Percentiles rank a stretch among this genome's conserved stretches.
Evolutionary conservation across 1,140 invertebrate genomes (phyloP).

Genomic region (Tribolium castaneum): DNA sequence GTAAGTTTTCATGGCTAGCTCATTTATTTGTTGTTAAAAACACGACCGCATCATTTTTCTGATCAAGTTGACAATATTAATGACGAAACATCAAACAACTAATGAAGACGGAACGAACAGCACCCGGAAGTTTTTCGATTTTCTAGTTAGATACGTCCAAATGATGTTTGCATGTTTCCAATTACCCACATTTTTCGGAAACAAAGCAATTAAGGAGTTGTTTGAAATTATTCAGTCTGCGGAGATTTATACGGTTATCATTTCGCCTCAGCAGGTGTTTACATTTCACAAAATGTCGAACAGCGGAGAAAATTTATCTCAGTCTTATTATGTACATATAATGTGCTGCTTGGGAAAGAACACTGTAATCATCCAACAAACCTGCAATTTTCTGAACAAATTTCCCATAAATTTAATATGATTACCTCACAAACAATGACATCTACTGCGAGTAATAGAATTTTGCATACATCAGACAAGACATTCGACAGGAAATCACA

Average conservation of each 20-base stretch:
- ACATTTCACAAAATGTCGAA: not conserved
- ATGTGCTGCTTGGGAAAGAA: not conserved
- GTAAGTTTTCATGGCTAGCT: conserved; percentile 25
- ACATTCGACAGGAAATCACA: conserved; percentile 14
- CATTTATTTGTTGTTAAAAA: conserved; percentile 33
- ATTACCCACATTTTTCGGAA: conserved; percentile 21
- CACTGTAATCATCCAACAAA: conserved; percentile 6
- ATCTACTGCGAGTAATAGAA: not conserved
- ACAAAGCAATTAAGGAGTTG: conserved; percentile 21
- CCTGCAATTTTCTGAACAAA: conserved; percentile 22
- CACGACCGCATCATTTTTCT: conserved; percentile 25
- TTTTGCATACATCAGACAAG: not conserved
- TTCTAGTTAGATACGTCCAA: conserved; percentile 7
- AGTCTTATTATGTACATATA: not conserved
- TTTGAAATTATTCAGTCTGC: conserved; percentile 1
- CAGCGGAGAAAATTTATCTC: not conserved
- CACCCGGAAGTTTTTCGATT: conserved; percentile 9
- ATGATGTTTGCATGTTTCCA: conserved; percentile 25
- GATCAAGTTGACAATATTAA: conserved; percentile 33
- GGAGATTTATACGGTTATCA: not conserved
- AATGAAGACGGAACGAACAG: conserved; percentile 21
- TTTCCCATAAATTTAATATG: conserved; percentile 27
- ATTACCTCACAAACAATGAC: conserved; percentile 12
- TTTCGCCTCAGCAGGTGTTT: not conserved
- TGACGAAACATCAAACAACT: conserved; percentile 24